Evolutionary conservation across 2,113 vertebrate genomes (phyloP), one percentile per base, ranked within the genome.

Genomic region (Menidia beryllina): DNA sequence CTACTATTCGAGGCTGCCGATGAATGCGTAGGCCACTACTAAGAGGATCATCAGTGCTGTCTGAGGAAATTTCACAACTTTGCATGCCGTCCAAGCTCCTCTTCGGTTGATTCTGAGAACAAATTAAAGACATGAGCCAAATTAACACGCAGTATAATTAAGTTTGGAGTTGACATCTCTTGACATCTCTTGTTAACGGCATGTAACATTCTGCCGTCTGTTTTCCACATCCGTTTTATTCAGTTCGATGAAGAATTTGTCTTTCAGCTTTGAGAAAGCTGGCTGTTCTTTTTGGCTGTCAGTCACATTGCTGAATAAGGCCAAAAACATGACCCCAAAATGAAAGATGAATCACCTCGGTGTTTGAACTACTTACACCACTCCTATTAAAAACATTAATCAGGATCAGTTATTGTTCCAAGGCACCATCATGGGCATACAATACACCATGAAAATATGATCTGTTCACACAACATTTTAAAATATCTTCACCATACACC

Each of bases 11-110:
- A 95, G 98, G 97, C 91, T 97, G 97, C 88, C 95, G 96, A 89
- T 93, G 95, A 94, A 91, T 94, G 87, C 91, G 96, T 82, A 95
- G 91, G 93, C 95, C 95, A 82, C 97, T 92, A 98, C 96, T 95
- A 94, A 98, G 96, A 94, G 97, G 96, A 95, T 99, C 98, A 99
- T 99, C 97, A 94, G 97, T 96, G 94, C 97, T 97, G 93, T 99
- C 97, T 93, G 94, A 96, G 95, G 97, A 97, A 96, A 96, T 95
- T 95, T 99, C 98, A 98, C 97, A 98, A 99, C 97, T 99, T 99
- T 99, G 98, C 98, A 99, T 99, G 95, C 98, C 98, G 95, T 96
- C 96, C 95, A 92, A 94, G 88, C 96, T 97, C 93, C 89, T 95
- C 95, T 97, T 94, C 93, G 94, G 96, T 94, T 92, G 92, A 93